phyloP scores from a whole-genome alignment of 2,113 vertebrate species.

The Ciconia maguari region DNA sequence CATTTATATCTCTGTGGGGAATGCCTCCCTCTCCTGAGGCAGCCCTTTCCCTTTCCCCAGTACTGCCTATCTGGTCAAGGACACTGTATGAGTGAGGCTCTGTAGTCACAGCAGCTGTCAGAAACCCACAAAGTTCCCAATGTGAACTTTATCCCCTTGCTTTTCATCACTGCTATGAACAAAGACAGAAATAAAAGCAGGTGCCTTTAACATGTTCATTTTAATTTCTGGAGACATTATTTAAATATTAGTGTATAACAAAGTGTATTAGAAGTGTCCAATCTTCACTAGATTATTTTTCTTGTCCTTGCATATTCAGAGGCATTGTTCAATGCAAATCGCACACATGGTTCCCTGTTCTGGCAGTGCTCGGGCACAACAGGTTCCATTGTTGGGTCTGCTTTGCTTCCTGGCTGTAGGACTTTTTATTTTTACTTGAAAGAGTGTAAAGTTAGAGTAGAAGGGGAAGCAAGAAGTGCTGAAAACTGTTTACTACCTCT shows the following conservation, averaged over 20 bases:
- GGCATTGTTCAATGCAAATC: accelerated
- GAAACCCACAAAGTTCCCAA: not conserved
- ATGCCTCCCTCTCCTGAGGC: not conserved
- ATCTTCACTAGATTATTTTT: not conserved
- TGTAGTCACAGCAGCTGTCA: not conserved
- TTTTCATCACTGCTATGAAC: not conserved
- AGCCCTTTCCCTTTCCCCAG: not conserved
- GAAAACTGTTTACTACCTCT: not conserved
- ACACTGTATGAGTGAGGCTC: accelerated
- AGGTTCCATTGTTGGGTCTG: not conserved
- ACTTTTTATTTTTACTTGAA: not conserved
- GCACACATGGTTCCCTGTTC: not conserved
- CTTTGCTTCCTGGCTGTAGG: not conserved
- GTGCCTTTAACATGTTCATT: not conserved
- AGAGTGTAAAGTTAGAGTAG: not conserved
- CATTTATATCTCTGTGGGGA: not conserved
- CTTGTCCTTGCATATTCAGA: not conserved
- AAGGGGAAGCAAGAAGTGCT: not conserved
- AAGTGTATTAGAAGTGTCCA: not conserved
- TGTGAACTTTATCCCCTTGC: not conserved
- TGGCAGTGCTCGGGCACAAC: not conserved
- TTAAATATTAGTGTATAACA: not conserved
- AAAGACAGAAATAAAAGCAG: not conserved
- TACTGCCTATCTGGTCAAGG: not conserved
- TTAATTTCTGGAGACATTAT: not conserved